Conservation (phyloP, 2,113 vertebrate species). For the Sinocyclocheilus rhinocerous region DNA sequence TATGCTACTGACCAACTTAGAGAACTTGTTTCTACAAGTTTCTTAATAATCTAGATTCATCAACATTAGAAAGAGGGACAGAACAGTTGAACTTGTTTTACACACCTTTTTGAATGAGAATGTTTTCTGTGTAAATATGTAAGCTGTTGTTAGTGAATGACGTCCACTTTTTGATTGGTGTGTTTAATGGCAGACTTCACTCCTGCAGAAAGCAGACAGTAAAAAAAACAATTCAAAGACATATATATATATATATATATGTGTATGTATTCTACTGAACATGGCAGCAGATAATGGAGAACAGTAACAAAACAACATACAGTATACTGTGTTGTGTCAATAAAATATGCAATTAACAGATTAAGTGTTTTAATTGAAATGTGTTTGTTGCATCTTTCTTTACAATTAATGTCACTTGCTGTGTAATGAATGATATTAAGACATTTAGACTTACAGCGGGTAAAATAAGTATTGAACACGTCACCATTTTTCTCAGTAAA, state of each 20-base stretch:
- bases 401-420: neutral
- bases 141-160: too few relatives aligned
- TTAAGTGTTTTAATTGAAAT: neutral
- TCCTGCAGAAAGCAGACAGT: neutral
- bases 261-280: too few relatives aligned
- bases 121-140: too few relatives aligned
- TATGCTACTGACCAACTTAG: neutral
- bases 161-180: too few relatives aligned
- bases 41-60: too few relatives aligned
- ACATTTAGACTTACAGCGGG: too few relatives aligned
- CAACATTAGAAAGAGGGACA: too few relatives aligned
- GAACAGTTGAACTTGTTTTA: neutral
- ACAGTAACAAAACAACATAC: neutral
- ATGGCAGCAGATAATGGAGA: neutral
- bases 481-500: too few relatives aligned
- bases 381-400: neutral
- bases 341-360: neutral
- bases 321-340: neutral
- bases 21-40: neutral
- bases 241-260: too few relatives aligned
- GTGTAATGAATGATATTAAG: neutral
- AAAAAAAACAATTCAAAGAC: neutral
- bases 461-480: too few relatives aligned
- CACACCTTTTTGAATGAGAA: neutral
- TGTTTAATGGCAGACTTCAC: neutral